phyloP scores from a whole-genome alignment of 2,113 vertebrate genomes.

The Brachypteracias leptosomus region DNA sequence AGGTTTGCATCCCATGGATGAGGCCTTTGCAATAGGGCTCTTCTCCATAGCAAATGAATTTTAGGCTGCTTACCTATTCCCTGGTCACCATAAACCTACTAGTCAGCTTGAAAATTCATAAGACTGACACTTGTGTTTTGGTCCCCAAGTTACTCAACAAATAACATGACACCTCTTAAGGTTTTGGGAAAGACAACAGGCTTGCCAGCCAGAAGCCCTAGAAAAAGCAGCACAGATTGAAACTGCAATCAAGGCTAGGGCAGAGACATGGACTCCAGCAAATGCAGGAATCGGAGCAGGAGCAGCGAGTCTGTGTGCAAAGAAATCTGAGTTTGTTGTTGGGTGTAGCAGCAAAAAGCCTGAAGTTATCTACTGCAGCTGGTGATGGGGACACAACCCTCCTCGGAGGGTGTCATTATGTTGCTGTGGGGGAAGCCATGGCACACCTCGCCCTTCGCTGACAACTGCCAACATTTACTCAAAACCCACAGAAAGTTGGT shows the following conservation, averaged over 20 bases:
- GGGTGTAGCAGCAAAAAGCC: neutral
- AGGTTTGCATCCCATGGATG: neutral
- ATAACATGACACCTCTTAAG: fast-evolving
- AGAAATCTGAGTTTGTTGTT: neutral
- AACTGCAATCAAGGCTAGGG: neutral
- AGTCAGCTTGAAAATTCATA: neutral
- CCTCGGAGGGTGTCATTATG: no score
- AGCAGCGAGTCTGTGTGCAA: neutral
- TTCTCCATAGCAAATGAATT: neutral
- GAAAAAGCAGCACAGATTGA: neutral
- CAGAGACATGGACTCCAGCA: neutral
- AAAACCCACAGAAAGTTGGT: neutral
- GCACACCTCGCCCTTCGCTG: neutral
- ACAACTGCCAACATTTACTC: neutral
- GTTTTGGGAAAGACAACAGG: neutral
- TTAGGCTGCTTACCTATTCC: neutral
- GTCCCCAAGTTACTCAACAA: neutral
- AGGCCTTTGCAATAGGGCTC: neutral
- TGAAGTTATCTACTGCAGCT: neutral
- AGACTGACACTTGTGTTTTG: neutral
- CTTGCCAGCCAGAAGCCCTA: neutral
- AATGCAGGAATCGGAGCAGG: neutral
- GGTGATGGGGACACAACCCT: neutral
- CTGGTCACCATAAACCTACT: neutral
- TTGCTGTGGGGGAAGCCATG: neutral